A percentile compares a stretch with the other conserved stretches of the same genome.
Evolutionary conservation across 1,140 invertebrate genomes (phyloP).

Genomic region (Sitophilus oryzae): DNA sequence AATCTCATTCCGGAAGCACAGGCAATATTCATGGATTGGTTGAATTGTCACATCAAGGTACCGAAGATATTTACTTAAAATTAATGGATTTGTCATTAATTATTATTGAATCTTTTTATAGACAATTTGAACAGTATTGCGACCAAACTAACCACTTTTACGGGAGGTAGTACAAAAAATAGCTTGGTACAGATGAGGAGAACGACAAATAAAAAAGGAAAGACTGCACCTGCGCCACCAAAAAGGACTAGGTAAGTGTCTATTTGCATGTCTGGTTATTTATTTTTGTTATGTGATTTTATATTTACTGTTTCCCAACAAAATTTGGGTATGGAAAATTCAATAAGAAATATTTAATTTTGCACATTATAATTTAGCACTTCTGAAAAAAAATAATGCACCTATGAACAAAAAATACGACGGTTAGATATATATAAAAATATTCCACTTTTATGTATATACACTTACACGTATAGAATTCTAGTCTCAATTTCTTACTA

Average conservation of each 20-base stretch:
- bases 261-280: background rate
- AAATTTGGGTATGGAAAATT: too few relatives aligned
- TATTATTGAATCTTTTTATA: conserved; percentile 33
- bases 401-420: too few relatives aligned
- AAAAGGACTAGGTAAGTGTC: conserved; percentile 78
- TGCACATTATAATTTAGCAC: too few relatives aligned
- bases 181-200: conserved; percentile 75
- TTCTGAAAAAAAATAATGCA: too few relatives aligned
- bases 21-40: conserved; percentile 60
- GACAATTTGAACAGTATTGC: conserved; percentile 50
- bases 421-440: too few relatives aligned
- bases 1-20: conserved; percentile 58
- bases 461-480: too few relatives aligned
- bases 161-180: conserved; percentile 52
- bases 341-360: too few relatives aligned
- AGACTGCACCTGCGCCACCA: conserved; percentile 89
- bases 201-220: conserved; percentile 81
- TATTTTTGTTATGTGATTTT: too few relatives aligned
- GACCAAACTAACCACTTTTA: conserved; percentile 63
- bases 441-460: too few relatives aligned
- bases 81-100: too few relatives aligned
- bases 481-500: too few relatives aligned
- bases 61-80: conserved; percentile 5
- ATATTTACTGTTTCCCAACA: too few relatives aligned
- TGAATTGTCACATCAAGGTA: conserved; percentile 47